Evolutionary conservation across 2,888 invertebrate genomes (phyloP).

Genomic region (Stenotaenia linearis): DNA sequence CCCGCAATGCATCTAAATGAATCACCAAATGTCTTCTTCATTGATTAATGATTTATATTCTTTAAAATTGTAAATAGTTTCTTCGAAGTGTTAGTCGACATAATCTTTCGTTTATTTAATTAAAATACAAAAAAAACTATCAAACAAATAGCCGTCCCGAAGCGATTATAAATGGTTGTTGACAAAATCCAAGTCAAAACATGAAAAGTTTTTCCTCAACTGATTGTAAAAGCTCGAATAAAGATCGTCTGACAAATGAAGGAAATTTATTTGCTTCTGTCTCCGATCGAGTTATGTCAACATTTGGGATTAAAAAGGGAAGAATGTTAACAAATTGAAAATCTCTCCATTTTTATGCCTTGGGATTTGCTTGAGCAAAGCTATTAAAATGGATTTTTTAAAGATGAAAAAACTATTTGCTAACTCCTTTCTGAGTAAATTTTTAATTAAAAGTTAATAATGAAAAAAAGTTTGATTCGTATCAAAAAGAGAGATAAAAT

Average conservation of each 20-base stretch:
- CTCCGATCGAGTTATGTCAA: neutral
- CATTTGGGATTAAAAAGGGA: neutral
- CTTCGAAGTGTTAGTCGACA: neutral
- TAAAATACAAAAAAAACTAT: neutral
- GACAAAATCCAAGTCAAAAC: neutral
- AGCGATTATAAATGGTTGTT: neutral
- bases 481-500: neutral
- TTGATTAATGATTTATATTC: neutral
- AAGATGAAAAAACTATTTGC: too few relatives aligned
- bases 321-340: conserved; percentile 7
- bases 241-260: neutral
- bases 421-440: too few relatives aligned
- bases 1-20: neutral
- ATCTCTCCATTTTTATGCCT: neutral
- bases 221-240: neutral
- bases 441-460: too few relatives aligned
- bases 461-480: too few relatives aligned
- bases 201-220: neutral
- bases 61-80: neutral
- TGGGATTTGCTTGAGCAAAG: neutral
- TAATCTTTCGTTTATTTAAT: neutral
- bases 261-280: neutral
- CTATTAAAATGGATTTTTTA: neutral
- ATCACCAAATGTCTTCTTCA: neutral
- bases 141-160: neutral